Evolutionary conservation across 2,888 invertebrate species (phyloP).

Genomic region (Sphaerophoria taeniata): DNA sequence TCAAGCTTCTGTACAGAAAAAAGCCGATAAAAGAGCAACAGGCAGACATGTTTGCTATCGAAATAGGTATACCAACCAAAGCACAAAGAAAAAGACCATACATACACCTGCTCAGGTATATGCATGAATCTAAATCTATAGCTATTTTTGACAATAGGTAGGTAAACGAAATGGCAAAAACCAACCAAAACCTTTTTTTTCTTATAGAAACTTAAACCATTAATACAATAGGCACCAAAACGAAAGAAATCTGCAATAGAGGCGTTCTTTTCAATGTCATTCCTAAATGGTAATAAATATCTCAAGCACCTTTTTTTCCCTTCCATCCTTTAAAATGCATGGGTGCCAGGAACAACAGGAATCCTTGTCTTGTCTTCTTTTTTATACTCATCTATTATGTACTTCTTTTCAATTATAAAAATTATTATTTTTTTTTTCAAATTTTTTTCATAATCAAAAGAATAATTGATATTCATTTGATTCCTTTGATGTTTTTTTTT

Average conservation of each 20-base stretch:
- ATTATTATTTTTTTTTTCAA: conserved; percentile 1
- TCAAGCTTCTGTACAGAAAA: conserved; percentile 53
- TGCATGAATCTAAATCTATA: neutral
- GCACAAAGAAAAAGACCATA: conserved; percentile 3
- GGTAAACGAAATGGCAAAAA: conserved; percentile 7
- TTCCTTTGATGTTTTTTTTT: conserved; percentile 23
- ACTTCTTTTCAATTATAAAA: conserved; percentile 7
- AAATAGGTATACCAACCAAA: neutral
- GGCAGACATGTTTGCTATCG: neutral
- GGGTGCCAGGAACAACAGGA: conserved; percentile 14
- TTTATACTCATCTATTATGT: too few relatives aligned
- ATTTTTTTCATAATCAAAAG: conserved; percentile 3
- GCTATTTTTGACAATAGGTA: conserved; percentile 23
- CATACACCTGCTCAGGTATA: conserved; percentile 56
- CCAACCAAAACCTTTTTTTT: neutral
- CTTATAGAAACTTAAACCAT: neutral
- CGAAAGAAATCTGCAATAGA: conserved; percentile 39
- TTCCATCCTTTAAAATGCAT: neutral
- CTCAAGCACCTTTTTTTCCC: conserved; percentile 39
- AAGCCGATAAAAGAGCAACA: conserved; percentile 28
- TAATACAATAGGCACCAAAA: conserved; percentile 2
- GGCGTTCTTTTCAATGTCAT: conserved; percentile 65
- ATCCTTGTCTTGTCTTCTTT: conserved; percentile 7
- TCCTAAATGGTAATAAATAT: conserved; percentile 50
- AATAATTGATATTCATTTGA: conserved; percentile 21